Base-by-base conservation (phyloP, 2,888 invertebrate species). In the Cephus runcator region DNA sequence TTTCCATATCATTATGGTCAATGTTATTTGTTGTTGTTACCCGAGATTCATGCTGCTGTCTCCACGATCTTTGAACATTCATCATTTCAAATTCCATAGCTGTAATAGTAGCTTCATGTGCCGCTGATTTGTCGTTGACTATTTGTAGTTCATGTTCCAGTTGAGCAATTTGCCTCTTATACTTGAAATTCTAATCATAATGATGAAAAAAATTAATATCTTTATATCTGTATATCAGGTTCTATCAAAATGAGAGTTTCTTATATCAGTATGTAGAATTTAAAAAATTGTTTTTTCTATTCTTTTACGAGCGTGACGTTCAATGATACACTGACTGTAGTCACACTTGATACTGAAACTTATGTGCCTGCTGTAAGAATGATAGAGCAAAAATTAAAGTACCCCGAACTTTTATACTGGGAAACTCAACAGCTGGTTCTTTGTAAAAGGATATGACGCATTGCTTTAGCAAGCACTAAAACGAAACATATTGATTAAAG, bases 31-130 rank as follows among this genome's bases (percentile, higher is more conserved):
- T 11, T 30, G 2, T 34, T 77, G 73, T 11, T 75, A 56, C 15
- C 78, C 76, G 31, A 56, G 35, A 30, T 35, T 69, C 76, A 75
- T n/a, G 75, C 79, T 82, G 35, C 76, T 79, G 69, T 74, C 73
- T 71, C 90, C 90, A 90, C n/a, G 82, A 79, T 80, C 79, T 89
- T 76, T 90, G 90, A 0, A 84, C 79, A 30, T 85, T 83, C 1
- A 85, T 79, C 82, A 90, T 86, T 69, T 90, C 89, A 0, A 81
- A 81, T 75, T 90, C 90, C 87, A 90, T 87, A 15, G 56, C 69
- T 0, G 78, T 75, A 31, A 90, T 84, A 9, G 84, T 83, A 4
- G 85, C 81, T 73, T 90, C 87, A 69, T 87, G 86, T 4, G 89
- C 87, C 11, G 73, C 69, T 30, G 86, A 75, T 79, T 85, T 88